These are phyloP conservation scores for Stegana nigrithorax DNA, from an alignment of 2,888 invertebrate genomes.

Conservation along the genomic window DNA sequence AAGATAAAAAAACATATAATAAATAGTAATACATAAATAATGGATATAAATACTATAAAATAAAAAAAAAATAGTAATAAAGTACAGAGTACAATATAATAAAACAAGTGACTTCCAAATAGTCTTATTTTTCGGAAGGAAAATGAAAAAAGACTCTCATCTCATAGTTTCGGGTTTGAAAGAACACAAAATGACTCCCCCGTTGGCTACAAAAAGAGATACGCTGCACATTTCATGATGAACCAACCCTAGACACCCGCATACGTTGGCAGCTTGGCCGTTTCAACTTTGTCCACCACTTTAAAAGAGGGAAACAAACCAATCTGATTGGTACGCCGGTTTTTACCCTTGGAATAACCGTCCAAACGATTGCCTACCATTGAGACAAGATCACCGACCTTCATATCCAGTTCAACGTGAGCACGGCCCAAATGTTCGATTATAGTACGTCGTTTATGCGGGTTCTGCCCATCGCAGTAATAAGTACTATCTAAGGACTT, in stretches of 20 bases:
- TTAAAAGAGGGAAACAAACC: conserved; percentile 85
- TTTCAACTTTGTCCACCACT: conserved; percentile 83
- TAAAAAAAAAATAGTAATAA: no score
- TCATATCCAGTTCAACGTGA: conserved; percentile 77
- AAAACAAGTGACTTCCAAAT: no score
- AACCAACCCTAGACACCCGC: conserved; percentile 50
- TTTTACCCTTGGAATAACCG: conserved; percentile 92
- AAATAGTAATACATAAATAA: no score
- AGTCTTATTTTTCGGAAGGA: no score
- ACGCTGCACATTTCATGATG: no score
- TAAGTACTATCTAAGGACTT: conserved; percentile 97
- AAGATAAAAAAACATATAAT: no score
- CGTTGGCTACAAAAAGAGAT: no score
- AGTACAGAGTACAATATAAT: no score
- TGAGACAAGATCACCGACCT: conserved; percentile 85
- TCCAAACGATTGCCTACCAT: conserved; percentile 98
- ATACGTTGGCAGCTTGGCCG: conserved; percentile 86
- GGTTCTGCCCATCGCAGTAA: conserved; percentile 97
- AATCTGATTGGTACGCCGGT: conserved; percentile 82
- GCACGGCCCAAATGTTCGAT: conserved; percentile 76
- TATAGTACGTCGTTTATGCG: conserved; percentile 84
- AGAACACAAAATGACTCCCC: no score
- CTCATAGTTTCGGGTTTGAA: no score
- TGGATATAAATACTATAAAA: no score
- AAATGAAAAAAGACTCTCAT: no score